Base-by-base conservation (phyloP, 1,140 invertebrate genomes). In the Pseudachorutes palmiensis region DNA sequence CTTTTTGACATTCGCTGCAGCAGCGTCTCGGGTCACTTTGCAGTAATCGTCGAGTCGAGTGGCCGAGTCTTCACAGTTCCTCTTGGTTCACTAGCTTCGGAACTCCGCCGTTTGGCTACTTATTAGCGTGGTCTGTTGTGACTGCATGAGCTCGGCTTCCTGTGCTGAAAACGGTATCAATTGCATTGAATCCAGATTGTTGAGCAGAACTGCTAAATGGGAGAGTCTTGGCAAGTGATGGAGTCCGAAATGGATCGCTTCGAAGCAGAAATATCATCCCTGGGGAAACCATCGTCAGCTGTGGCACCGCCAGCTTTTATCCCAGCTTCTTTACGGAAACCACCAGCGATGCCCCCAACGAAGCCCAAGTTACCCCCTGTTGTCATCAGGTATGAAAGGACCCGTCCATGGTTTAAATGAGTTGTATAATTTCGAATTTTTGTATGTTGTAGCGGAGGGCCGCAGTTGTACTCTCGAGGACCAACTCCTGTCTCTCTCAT, bases 241-340 rank as follows among this genome's bases (percentile, higher is more conserved):
- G 69, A 73, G 62, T 69, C 67, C 16, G 72, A 73, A 57, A 70
- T 73, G 71, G 66, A 73, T 32, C 60, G 72, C n/a, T 73, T 73
- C 57, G 71, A 73, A 30, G 66, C 66, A 5, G 71, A 73, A 63
- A 73, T 73, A 31, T 70, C 69, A 2, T 70, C 72, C 1, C 32
- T 73, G n/a, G 32, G 49, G 2, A 66, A 51, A 33, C 31, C 61
- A 1, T 5, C 49, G n/a, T 57, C 65, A 48, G 65, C 31, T 12
- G 45, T n/a, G 9, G 63, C 36, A 9, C 14, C 51, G 12, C 3
- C 66, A 2, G 64, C 65, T 1, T 73, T 70, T 67, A 66, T 73
- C 19, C 72, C 72, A 30, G 51, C 72, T 12, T 70, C 71, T 31
- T 26, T 73, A 24, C 51, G 67, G 24, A 45, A 62, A 16, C 49